Evolutionary conservation across 2,888 invertebrate species (phyloP).

Genomic region (Drosophila flavopinicola): DNA sequence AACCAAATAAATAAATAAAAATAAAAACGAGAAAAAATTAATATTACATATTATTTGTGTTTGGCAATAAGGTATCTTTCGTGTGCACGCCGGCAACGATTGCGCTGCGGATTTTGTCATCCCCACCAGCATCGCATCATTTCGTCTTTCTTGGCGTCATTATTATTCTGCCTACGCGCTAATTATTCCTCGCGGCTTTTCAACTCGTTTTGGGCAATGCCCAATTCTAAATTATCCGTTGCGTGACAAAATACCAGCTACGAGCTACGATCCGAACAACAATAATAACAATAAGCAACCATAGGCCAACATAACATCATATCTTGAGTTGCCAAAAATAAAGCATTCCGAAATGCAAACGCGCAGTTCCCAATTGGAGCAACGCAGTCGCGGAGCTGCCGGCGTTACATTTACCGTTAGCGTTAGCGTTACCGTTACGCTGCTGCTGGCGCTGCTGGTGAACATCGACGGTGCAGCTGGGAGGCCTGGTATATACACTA

Average conservation of each 20-base stretch:
- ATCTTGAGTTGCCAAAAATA: constrained; percentile 30
- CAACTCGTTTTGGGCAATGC: constrained; percentile 66
- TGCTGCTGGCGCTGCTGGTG: no score
- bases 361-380: constrained; percentile 44
- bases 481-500: constrained; percentile 63
- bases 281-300: constrained; percentile 6
- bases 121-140: constrained; percentile 18
- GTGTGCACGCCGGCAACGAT: constrained; percentile 54
- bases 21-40: constrained; percentile 56
- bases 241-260: no score
- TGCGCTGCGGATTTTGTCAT: constrained; percentile 59
- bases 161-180: constrained; percentile 71
- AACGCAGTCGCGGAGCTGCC: constrained; percentile 33
- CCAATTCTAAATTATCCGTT: constrained; percentile 67
- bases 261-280: constrained; percentile 30
- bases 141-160: constrained; percentile 35
- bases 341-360: constrained; percentile 55
- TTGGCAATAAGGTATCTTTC: constrained; percentile 63
- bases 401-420: constrained; percentile 47
- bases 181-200: constrained; percentile 59
- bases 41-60: constrained; percentile 76
- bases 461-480: constrained; percentile 57
- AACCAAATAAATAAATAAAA: constrained; percentile 20
- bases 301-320: constrained; percentile 19
- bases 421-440: constrained; percentile 51